Evolutionary conservation across 2,113 vertebrate species (phyloP).

Genomic region (Bufo bufo): DNA sequence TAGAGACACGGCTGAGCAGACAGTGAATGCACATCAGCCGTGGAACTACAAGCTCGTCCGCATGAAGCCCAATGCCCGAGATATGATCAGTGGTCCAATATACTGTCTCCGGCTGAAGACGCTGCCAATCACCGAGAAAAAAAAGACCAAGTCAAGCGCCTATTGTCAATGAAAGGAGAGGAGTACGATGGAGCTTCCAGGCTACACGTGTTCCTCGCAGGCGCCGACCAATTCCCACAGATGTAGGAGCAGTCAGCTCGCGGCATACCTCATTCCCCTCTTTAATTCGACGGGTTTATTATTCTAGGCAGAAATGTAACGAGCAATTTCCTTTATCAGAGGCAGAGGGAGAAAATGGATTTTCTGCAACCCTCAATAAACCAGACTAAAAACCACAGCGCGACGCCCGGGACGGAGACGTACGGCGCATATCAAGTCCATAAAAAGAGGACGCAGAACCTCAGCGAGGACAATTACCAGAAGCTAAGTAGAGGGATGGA

Average conservation of each 20-base stretch:
- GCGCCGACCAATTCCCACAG: background rate
- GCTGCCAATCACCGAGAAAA: background rate
- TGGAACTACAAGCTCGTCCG: background rate
- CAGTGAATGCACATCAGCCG: background rate
- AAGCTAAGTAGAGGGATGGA: too few relatives aligned
- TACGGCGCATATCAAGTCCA: too few relatives aligned
- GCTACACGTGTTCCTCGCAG: background rate
- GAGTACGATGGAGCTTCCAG: background rate
- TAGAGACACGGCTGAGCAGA: background rate
- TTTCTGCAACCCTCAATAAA: fast-evolving
- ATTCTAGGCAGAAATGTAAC: conserved; percentile 9
- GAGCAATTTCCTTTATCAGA: conserved; percentile 19
- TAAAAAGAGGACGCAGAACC: too few relatives aligned
- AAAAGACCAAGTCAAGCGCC: background rate
- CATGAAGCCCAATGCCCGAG: background rate
- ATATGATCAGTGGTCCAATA: background rate
- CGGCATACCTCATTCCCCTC: background rate
- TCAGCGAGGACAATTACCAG: too few relatives aligned
- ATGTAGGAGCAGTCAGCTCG: background rate
- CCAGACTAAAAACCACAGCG: fast-evolving
- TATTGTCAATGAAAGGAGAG: background rate
- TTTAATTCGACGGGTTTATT: background rate
- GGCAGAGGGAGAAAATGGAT: background rate
- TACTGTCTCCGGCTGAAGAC: background rate
- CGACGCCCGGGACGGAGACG: too few relatives aligned